Evolutionary conservation across 2,797 vertebrate genomes (phyloP).

Genomic region (Parotocinclus haroldoi): DNA sequence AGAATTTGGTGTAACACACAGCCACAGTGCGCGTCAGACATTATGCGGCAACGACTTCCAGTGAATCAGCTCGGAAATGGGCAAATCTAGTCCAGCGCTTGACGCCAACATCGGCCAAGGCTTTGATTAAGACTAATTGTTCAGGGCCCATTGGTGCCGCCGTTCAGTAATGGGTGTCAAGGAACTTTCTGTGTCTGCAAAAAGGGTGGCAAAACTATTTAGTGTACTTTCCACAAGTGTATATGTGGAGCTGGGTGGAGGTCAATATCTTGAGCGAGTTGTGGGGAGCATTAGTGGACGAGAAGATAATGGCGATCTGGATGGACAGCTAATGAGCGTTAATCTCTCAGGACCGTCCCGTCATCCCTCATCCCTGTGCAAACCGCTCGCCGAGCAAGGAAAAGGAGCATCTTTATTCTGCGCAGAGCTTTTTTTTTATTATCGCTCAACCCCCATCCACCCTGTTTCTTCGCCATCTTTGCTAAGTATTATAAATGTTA

Average conservation of each 20-base stretch:
- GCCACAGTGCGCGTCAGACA: too few relatives aligned
- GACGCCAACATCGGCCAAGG: too few relatives aligned
- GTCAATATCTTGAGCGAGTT: slow-evolving; percentile 66
- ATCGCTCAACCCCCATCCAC: slow-evolving; percentile 57
- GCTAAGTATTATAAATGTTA: slow-evolving; percentile 89
- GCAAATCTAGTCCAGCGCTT: too few relatives aligned
- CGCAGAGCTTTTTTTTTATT: slow-evolving; percentile 60
- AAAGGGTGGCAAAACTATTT: too few relatives aligned
- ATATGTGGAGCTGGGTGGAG: slow-evolving; percentile 34
- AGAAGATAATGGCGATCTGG: slow-evolving; percentile 76
- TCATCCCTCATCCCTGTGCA: slow-evolving; percentile 65
- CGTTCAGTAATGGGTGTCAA: too few relatives aligned
- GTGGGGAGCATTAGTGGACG: slow-evolving; percentile 67
- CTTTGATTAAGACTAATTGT: too few relatives aligned
- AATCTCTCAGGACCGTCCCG: slow-evolving; percentile 77
- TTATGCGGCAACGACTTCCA: too few relatives aligned
- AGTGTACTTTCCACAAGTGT: not conserved
- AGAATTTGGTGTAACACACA: too few relatives aligned
- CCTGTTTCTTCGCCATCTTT: slow-evolving; percentile 59
- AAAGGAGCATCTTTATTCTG: slow-evolving; percentile 26
- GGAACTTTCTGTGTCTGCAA: too few relatives aligned
- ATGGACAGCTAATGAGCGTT: slow-evolving; percentile 77
- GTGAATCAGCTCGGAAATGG: too few relatives aligned
- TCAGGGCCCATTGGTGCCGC: too few relatives aligned
- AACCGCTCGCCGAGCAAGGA: slow-evolving; percentile 22